Percentiles rank a stretch among this genome's conserved stretches.
Conservation (phyloP, 2,888 invertebrate genomes). For the Dryomyza anilis region DNA sequence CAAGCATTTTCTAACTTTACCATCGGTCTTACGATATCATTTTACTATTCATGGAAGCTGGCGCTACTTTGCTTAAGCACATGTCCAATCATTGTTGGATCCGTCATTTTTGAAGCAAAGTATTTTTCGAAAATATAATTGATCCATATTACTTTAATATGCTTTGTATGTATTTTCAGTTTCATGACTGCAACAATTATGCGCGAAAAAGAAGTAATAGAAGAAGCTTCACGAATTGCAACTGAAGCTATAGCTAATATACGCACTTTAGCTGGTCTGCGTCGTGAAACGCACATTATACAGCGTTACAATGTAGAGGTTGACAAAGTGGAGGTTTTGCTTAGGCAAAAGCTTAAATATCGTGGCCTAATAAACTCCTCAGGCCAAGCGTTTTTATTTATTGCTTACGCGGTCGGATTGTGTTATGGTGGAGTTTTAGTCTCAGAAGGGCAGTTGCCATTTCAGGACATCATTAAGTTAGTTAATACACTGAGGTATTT, state of each 20-base stretch:
- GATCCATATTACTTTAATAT: neutral
- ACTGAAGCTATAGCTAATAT: constrained; percentile 77
- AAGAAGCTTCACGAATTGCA: constrained; percentile 73
- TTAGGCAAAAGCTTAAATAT: constrained; percentile 66
- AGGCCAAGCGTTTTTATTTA: constrained; percentile 74
- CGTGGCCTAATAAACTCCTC: constrained; percentile 74
- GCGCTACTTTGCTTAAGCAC: constrained; percentile 71
- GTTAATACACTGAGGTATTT: too few species aligned
- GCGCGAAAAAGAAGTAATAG: constrained; percentile 69
- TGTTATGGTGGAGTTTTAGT: constrained; percentile 77
- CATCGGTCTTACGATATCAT: constrained; percentile 67
- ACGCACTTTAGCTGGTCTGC: constrained; percentile 72
- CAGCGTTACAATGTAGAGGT: constrained; percentile 67
- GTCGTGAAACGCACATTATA: constrained; percentile 69
- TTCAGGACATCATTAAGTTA: constrained; percentile 75
- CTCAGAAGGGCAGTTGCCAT: constrained; percentile 67
- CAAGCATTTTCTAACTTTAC: constrained; percentile 71
- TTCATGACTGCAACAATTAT: constrained; percentile 68
- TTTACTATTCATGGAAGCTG: constrained; percentile 75
- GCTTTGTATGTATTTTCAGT: constrained; percentile 39
- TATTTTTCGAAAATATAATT: constrained; percentile 36
- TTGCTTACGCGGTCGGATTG: constrained; percentile 73
- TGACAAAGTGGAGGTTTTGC: constrained; percentile 62
- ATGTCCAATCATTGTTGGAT: constrained; percentile 72
- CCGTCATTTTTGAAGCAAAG: constrained; percentile 71